Percentiles rank a stretch among this genome's conserved stretches.
Conservation (phyloP, 2,113 vertebrate genomes). For the Melanotaenia duboulayi region DNA sequence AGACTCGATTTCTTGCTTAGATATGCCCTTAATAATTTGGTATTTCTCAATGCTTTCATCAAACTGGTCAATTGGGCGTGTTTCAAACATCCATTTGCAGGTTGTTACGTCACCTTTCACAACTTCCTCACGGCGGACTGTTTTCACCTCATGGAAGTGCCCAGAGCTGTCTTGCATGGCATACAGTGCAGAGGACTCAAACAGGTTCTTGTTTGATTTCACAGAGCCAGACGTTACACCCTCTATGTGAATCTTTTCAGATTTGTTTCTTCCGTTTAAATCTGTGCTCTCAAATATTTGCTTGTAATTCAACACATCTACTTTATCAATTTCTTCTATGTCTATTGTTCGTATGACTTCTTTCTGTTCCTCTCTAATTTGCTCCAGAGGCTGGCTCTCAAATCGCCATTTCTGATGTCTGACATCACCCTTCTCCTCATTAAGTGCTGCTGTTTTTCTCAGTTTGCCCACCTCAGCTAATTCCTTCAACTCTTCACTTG, state of each 20-base stretch:
- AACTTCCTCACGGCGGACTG: conserved; percentile 90
- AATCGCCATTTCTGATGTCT: conserved; percentile 91
- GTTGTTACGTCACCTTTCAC: conserved; percentile 90
- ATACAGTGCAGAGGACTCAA: conserved; percentile 88
- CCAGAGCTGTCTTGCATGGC: conserved; percentile 92
- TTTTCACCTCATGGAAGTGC: conserved; percentile 91
- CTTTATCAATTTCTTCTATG: conserved; percentile 88
- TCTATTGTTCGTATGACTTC: conserved; percentile 85
- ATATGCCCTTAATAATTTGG: conserved; percentile 92
- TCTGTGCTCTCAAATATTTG: conserved; percentile 88
- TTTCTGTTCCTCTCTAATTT: conserved; percentile 89
- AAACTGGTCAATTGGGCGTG: conserved; percentile 91
- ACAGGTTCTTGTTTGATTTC: conserved; percentile 87
- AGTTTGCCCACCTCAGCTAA: conserved; percentile 87
- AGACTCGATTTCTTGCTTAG: conserved; percentile 89
- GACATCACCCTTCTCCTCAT: conserved; percentile 91
- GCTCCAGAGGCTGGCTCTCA: conserved; percentile 90
- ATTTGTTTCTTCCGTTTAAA: conserved; percentile 81
- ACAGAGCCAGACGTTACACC: conserved; percentile 87
- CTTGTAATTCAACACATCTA: conserved; percentile 87
- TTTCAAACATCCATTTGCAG: conserved; percentile 96
- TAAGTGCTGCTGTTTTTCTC: conserved; percentile 79
- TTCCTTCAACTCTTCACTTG: conserved; percentile 86
- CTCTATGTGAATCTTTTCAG: conserved; percentile 87
- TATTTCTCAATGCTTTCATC: conserved; percentile 87